Evolutionary conservation across 2,797 vertebrate species (phyloP).

Genomic region (Streptopelia turtur): DNA sequence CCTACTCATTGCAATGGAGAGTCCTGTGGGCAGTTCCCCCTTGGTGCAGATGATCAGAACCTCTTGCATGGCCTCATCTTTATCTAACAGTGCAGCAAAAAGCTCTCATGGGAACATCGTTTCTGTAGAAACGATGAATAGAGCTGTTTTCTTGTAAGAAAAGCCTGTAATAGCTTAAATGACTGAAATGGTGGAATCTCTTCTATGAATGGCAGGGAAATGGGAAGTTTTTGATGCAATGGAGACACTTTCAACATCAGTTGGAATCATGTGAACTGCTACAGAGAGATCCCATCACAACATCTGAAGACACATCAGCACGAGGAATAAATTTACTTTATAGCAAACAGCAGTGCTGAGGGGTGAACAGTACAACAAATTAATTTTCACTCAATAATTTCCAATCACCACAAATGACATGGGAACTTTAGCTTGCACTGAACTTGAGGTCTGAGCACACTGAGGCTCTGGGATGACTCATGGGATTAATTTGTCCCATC

Average conservation of each 20-base stretch:
- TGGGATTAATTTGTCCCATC: background rate
- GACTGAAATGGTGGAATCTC: background rate
- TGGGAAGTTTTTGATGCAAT: background rate
- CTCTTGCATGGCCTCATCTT: background rate
- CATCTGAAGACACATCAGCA: background rate
- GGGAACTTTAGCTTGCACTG: background rate
- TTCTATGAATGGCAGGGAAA: background rate
- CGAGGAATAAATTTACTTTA: background rate
- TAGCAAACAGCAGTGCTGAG: background rate
- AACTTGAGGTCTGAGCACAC: background rate
- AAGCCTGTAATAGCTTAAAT: background rate
- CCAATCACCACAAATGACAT: background rate
- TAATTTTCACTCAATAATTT: background rate
- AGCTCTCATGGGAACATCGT: background rate
- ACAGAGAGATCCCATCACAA: background rate
- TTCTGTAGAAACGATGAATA: background rate
- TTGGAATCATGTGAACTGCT: background rate
- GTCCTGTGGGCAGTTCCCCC: background rate
- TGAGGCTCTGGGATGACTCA: background rate
- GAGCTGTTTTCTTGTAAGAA: background rate
- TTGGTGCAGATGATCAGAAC: accelerated
- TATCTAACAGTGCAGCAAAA: background rate
- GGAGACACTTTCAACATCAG: background rate
- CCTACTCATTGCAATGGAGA: background rate
- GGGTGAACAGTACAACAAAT: background rate